Percentiles rank a stretch among this genome's conserved stretches.
Evolutionary conservation across 2,888 invertebrate species (phyloP).

Genomic region (Caenorhabditis angaria): DNA sequence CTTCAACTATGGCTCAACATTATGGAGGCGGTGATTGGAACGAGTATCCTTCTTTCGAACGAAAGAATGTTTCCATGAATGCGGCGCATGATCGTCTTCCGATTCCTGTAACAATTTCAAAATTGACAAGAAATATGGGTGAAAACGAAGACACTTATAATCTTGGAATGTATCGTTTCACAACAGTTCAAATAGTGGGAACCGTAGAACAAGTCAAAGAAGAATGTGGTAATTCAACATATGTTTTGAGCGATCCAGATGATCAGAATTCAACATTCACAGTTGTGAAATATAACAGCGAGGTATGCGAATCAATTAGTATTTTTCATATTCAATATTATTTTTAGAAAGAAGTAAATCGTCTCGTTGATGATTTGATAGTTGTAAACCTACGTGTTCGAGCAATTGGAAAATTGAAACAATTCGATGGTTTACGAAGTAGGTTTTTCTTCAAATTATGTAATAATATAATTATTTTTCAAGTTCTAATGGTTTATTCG

Average conservation of each 20-base stretch:
- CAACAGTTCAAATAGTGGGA: neutral
- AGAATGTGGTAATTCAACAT: neutral
- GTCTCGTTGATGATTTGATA: neutral
- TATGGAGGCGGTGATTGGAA: neutral
- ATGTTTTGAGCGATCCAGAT: neutral
- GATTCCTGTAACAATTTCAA: neutral
- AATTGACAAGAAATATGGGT: neutral
- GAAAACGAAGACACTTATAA: neutral
- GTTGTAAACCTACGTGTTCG: neutral
- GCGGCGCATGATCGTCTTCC: neutral
- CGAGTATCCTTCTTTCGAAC: neutral
- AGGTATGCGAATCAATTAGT: no score
- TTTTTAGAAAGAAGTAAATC: neutral
- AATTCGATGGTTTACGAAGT: neutral
- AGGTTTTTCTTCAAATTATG: neutral
- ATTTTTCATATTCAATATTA: no score
- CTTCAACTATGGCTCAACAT: neutral
- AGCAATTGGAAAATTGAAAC: constrained; percentile 3
- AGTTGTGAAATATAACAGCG: neutral
- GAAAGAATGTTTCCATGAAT: neutral
- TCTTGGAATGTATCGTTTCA: neutral
- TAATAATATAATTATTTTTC: neutral
- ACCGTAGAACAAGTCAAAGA: neutral
- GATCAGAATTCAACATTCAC: no score
- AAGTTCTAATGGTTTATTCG: neutral